Base-by-base conservation (phyloP, 1,140 invertebrate species). In the Coelopa frigida region DNA sequence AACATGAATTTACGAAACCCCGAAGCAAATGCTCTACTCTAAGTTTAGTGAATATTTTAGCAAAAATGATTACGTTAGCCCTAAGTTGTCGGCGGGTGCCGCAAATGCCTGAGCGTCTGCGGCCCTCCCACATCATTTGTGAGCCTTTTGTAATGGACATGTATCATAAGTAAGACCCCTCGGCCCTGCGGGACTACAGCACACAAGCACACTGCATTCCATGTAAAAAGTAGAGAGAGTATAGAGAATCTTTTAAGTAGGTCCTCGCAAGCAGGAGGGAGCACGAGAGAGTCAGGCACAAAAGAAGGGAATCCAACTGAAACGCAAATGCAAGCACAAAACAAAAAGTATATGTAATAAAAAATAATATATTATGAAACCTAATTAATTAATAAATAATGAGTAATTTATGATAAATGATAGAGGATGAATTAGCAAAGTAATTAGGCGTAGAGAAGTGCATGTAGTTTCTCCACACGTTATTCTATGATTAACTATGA, bases 191-290 rank as follows among this genome's bases (percentile, higher is more conserved):
- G n/a, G 17, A 42, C 6, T 17, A 22, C 23, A 43, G 31, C 31
- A 21, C 41, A 14, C 31, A 49, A 49, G 17, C 17, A 44, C 20
- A 56, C 57, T 65, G 61, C 61, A 65, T 65, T 65, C 61, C 61
- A 65, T 65, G 61, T 65, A 65, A 54, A 65, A 53, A 23, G 43
- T 31, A 37, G 24, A 32, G 35, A 44, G 22, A 21, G 18, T 22
- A 32, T 12, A 27, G 14, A 4, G 39, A 41, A 41, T 7, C 7
- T 12, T 23, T 44, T 18, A 44, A 38, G n/a, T n/a, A n/a, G n/a
- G n/a, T n/a, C n/a, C n/a, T n/a, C n/a, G n/a, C n/a, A n/a, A n/a
- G n/a, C n/a, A n/a, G n/a, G n/a, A n/a, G n/a, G n/a, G n/a, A n/a
- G n/a, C n/a, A n/a, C n/a, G n/a, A n/a, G n/a, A n/a, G n/a, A n/a